phyloP scores from a whole-genome alignment of 2,888 invertebrate species.

The Oeneis ivallda region DNA sequence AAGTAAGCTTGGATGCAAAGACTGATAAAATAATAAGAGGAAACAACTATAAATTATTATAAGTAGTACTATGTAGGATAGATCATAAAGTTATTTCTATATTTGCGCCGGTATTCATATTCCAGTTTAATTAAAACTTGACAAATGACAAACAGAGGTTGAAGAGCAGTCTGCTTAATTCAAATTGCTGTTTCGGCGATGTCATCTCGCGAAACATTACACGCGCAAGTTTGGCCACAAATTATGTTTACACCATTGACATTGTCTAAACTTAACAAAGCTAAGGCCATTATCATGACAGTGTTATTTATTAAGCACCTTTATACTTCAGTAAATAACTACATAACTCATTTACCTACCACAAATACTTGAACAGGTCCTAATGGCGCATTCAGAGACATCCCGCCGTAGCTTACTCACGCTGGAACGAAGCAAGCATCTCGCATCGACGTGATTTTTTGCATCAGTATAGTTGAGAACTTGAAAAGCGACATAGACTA shows the following conservation, averaged over 20 bases:
- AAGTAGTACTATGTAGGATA: background rate
- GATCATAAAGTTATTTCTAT: background rate
- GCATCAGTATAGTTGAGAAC: no score
- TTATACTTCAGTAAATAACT: background rate
- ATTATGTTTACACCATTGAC: constrained; percentile 77
- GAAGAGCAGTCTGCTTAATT: constrained; percentile 54
- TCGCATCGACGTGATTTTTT: no score
- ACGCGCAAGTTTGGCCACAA: constrained; percentile 72
- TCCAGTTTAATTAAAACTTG: constrained; percentile 28
- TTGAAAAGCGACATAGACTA: no score
- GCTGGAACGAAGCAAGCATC: no score
- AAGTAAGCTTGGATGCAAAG: no score
- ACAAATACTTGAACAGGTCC: no score
- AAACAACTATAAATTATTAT: no score
- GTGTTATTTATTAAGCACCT: background rate
- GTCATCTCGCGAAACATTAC: constrained; percentile 66
- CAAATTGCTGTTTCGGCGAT: constrained; percentile 60
- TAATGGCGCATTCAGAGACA: background rate
- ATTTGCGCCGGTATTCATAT: constrained; percentile 16
- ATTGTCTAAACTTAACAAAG: constrained; percentile 73
- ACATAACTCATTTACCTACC: background rate
- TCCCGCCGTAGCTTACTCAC: no score
- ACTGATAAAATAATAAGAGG: no score
- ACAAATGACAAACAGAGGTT: constrained; percentile 21
- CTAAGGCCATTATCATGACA: constrained; percentile 50